Conservation (phyloP, 2,113 vertebrate species). For the Heterotilapia buettikoferi region DNA sequence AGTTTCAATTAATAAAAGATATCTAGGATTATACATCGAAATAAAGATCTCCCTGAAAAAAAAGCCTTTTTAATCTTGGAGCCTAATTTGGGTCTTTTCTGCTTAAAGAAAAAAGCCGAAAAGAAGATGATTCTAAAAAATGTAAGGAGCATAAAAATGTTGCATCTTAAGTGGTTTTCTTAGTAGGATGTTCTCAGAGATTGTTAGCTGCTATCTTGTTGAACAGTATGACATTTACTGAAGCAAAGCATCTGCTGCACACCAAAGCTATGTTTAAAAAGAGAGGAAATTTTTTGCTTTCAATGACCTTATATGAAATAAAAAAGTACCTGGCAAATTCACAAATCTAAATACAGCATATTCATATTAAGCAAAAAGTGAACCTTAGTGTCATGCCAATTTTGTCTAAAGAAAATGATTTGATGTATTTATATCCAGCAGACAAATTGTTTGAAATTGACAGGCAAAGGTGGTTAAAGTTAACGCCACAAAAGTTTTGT, state of each 20-base stretch:
- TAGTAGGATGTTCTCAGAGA: background rate
- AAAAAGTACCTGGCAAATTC: background rate
- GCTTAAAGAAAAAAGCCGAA: background rate
- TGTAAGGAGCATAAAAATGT: background rate
- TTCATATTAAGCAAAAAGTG: background rate
- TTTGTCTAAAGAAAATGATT: background rate
- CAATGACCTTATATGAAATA: background rate
- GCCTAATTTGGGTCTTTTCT: background rate
- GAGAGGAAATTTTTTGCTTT: background rate
- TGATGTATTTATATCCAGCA: background rate
- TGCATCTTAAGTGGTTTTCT: background rate
- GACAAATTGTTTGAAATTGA: background rate
- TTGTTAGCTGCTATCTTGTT: background rate
- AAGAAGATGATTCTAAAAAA: background rate
- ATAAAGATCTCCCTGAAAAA: background rate
- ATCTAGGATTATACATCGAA: background rate
- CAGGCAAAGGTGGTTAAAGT: background rate
- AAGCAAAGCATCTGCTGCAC: background rate
- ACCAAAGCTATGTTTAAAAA: background rate
- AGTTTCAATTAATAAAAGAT: background rate
- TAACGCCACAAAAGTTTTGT: background rate
- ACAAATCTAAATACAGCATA: background rate
- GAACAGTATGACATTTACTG: background rate
- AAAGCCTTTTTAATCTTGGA: background rate
- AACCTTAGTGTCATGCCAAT: background rate